Percentiles rank a stretch among this genome's conserved stretches.
phyloP scores from a whole-genome alignment of 2,888 invertebrate genomes.

The Ichneumoninae sp. region DNA sequence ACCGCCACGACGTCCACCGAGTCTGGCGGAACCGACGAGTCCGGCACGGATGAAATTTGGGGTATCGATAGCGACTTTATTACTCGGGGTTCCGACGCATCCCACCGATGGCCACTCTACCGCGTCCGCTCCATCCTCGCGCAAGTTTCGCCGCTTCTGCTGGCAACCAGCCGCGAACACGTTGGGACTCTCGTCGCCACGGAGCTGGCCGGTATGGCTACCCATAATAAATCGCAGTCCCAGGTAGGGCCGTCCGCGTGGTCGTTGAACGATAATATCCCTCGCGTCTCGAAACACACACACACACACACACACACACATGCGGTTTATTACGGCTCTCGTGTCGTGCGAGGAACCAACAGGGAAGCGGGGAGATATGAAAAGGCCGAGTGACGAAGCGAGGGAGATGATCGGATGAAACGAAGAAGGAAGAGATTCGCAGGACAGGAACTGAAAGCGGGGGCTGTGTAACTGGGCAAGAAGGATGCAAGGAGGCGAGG shows the following conservation, averaged over 20 bases:
- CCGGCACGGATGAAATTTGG: constrained; percentile 37
- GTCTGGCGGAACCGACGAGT: neutral
- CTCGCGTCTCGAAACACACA: constrained; percentile 46
- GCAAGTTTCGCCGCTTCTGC: constrained; percentile 45
- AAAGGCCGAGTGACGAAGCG: constrained; percentile 51
- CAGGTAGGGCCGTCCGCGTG: constrained; percentile 69
- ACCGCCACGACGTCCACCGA: neutral
- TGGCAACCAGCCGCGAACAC: constrained; percentile 46
- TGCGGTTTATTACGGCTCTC: constrained; percentile 5
- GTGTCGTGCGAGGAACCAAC: constrained; percentile 40
- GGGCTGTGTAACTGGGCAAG: constrained; percentile 64
- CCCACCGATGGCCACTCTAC: constrained; percentile 18
- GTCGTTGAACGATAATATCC: constrained; percentile 71
- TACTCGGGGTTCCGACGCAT: neutral
- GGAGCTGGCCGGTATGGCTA: constrained; percentile 60
- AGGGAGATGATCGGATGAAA: constrained; percentile 12
- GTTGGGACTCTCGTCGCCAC: constrained; percentile 57
- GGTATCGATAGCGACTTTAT: constrained; percentile 46
- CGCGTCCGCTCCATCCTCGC: constrained; percentile 23
- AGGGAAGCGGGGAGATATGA: constrained; percentile 27
- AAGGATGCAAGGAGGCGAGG: constrained; percentile 60
- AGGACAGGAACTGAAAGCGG: constrained; percentile 39
- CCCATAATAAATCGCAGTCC: constrained; percentile 73
- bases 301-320: constrained; percentile 1
- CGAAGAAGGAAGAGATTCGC: constrained; percentile 44